Base-by-base conservation (phyloP, 2,888 invertebrate species). In the Gymnosoma rotundatum region DNA sequence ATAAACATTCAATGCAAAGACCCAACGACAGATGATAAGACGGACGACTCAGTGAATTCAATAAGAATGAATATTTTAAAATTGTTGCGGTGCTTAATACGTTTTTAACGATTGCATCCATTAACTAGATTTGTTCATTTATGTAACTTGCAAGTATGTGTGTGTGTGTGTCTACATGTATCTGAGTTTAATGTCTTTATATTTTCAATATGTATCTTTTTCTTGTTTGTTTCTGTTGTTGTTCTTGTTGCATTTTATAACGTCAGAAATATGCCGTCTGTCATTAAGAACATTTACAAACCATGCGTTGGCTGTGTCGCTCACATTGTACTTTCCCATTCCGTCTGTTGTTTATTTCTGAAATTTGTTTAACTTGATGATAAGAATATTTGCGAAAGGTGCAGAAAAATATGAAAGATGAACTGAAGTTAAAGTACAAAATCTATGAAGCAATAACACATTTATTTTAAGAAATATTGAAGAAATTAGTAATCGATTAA, bases 331-430 rank as follows among this genome's bases (percentile, higher is more conserved):
- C 4, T 73, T 72, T 42, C 25, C 73, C 66, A 56, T 38, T 58
- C 58, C n/a, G 16, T 38, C 10, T 66, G 25, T 38, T 45, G 25
- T 78, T 69, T 42, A 14, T 54, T 66, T 58, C 16, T 10, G 36
- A 66, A 66, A 36, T 36, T 45, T 64, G 20, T 70, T 63, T 56
- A 38, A 70, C 36, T 50, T 54, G 78, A 78, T 78, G 78, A 78
- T 78, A 78, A 78, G 58, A 78, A 78, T 78, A 66, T 78, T 78
- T 78, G 63, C 72, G 7, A 78, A 78, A 78, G 78, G 63, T 56
- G 58, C 48, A 56, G 64, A 10, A 20, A 9, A 32, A 20, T 12
- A 10, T 42, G 12, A 42, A 42, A 42, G 42, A 42, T 42, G 42
- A 42, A 42, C 42, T 12, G 2, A 42, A 42, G 42, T 12, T 12